Evolutionary conservation across 2,113 vertebrate genomes (phyloP).

Genomic region (Piaya cayana): DNA sequence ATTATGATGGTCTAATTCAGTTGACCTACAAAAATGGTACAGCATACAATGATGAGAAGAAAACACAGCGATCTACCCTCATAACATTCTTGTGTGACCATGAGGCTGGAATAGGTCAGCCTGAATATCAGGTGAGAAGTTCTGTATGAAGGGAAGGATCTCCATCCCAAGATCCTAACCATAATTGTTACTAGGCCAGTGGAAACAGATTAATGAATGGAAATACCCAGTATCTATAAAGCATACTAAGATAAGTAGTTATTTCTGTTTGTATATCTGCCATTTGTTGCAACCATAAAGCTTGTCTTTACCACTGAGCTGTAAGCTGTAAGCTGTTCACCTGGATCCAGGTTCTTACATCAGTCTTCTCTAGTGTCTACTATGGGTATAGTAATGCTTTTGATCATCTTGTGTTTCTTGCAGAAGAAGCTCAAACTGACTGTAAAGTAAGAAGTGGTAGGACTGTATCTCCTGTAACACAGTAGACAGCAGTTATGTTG

Average conservation of each 20-base stretch:
- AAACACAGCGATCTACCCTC: constrained; percentile 81
- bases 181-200: neutral
- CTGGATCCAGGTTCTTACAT: neutral
- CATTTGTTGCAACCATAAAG: neutral
- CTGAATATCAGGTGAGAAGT: constrained; percentile 88
- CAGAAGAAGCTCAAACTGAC: fast-evolving
- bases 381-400: neutral
- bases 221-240: neutral
- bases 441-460: neutral
- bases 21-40: constrained; percentile 86
- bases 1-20: constrained; percentile 93
- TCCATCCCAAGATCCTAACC: neutral
- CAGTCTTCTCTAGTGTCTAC: neutral
- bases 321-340: neutral
- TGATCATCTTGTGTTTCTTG: neutral
- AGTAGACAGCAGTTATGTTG: neutral
- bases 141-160: neutral
- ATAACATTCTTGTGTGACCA: constrained; percentile 94
- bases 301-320: neutral
- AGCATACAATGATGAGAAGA: constrained; percentile 82
- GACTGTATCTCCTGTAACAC: neutral
- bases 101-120: constrained; percentile 81
- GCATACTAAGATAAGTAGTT: neutral
- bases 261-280: neutral
- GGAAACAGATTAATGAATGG: neutral